Conservation (phyloP, 2,113 vertebrate species). For the Ariopsis seemanni region DNA sequence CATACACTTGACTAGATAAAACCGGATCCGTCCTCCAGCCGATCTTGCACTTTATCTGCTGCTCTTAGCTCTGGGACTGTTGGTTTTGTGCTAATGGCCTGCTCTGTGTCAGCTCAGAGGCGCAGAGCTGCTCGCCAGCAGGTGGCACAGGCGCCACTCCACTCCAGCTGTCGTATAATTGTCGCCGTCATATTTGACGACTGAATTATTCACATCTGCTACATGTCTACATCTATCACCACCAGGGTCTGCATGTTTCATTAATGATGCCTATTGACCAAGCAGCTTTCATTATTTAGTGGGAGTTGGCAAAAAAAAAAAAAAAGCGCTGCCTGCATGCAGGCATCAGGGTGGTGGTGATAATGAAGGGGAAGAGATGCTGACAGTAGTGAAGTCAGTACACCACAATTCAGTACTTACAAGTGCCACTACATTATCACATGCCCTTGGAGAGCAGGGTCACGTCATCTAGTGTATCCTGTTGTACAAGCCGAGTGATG, state of each 20-base stretch:
- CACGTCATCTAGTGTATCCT: slow-evolving; percentile 67
- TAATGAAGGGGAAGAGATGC: slow-evolving; percentile 68
- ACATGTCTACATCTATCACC: slow-evolving; percentile 63
- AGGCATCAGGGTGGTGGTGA: slow-evolving; percentile 75
- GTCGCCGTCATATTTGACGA: slow-evolving; percentile 68
- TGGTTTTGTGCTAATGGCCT: slow-evolving; percentile 38
- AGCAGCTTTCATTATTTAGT: slow-evolving; percentile 83
- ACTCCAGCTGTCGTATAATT: slow-evolving; percentile 65
- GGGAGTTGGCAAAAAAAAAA: slow-evolving; percentile 64
- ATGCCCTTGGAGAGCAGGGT: slow-evolving; percentile 67
- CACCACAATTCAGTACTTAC: slow-evolving; percentile 74
- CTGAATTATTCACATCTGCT: slow-evolving; percentile 75
- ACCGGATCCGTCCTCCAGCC: slow-evolving; percentile 28
- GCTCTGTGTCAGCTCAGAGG: slow-evolving; percentile 39
- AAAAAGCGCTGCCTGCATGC: slow-evolving; percentile 77
- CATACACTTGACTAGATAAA: slow-evolving; percentile 38
- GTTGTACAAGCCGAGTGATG: slow-evolving; percentile 68
- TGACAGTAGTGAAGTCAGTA: slow-evolving; percentile 59
- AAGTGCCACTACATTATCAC: slow-evolving; percentile 69
- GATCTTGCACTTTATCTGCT: slow-evolving; percentile 42
- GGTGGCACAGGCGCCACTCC: slow-evolving; percentile 62
- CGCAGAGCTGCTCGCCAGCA: slow-evolving; percentile 59
- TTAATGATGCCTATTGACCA: slow-evolving; percentile 76
- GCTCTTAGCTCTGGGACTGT: slow-evolving; percentile 35
- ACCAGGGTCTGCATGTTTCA: slow-evolving; percentile 80